These are phyloP conservation scores for Apeira syringaria DNA, from an alignment of 2,888 invertebrate genomes.

Conservation along the genomic window DNA sequence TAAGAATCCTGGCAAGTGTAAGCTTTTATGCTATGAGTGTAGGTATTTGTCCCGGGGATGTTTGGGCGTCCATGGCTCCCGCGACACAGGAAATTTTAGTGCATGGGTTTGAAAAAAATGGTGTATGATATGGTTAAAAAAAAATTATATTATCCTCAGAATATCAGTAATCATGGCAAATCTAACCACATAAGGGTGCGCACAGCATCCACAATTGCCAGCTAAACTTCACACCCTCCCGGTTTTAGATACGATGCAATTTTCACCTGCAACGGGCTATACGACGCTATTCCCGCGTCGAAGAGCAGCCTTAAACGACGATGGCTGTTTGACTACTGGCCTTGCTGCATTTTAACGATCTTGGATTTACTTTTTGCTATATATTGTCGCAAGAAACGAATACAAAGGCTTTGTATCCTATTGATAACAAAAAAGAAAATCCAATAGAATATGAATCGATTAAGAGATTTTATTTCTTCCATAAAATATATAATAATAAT, in stretches of 20 bases:
- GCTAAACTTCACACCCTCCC: conserved; percentile 33
- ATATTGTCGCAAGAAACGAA: neutral
- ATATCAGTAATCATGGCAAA: conserved; percentile 1
- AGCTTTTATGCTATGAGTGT: too few relatives aligned
- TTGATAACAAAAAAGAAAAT: too few relatives aligned
- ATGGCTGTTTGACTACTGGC: conserved; percentile 3
- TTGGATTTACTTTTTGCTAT: conserved; percentile 1
- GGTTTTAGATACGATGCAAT: conserved; percentile 29
- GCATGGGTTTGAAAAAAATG: too few relatives aligned
- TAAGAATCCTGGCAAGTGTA: too few relatives aligned
- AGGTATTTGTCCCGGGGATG: too few relatives aligned
- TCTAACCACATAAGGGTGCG: conserved; percentile 18
- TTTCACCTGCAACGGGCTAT: conserved; percentile 25
- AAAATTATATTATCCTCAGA: conserved; percentile 5
- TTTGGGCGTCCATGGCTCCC: too few relatives aligned
- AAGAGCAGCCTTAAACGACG: conserved; percentile 8
- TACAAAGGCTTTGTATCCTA: too few relatives aligned
- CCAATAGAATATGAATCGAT: too few relatives aligned
- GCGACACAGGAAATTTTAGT: too few relatives aligned
- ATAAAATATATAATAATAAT: too few relatives aligned
- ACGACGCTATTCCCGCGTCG: conserved; percentile 10
- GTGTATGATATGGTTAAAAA: too few relatives aligned
- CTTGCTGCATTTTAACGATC: conserved; percentile 11
- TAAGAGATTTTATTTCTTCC: too few relatives aligned
- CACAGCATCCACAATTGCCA: conserved; percentile 33